Base-by-base conservation (phyloP, 2,113 vertebrate species). In the Dendrocopos noguchii region DNA sequence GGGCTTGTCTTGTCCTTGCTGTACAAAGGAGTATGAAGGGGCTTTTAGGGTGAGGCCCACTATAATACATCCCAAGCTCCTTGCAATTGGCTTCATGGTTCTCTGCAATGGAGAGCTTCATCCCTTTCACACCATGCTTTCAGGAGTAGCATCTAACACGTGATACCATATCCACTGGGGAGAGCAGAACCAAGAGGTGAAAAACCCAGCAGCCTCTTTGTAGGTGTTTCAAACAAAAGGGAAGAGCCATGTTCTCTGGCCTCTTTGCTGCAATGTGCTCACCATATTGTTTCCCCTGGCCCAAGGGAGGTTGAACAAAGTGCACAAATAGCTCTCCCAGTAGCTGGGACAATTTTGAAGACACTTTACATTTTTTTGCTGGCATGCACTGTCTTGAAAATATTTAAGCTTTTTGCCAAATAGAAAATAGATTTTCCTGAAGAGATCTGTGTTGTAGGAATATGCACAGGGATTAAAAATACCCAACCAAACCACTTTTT, bases 181-280 rank as follows among this genome's bases (percentile, higher is more conserved):
- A 2, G 71, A 72, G 68, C 29, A 36, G 57, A 56, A 6, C 36
- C 0, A 0, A 28, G 0, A 7, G 0, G 0, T 46, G 59, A 64
- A 68, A 79, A 90, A 77, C 87, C 50, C 3, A 85, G 71, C 68
- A 65, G 53, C 44, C 7, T 3, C 80, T 88, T 71, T 29, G 47
- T 60, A 57, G 53, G 12, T 55, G 24, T 61, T 88, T 73, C 61
- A 46, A 82, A 66, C 22, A 83, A 56, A 80, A 64, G 57, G 25
- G 25, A 64, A n/a, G 39, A 80, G 12, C 22, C 10, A 4, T 50
- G 6, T 34, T 46, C 64, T 73, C 77, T 72, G 90, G 80, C 70
- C 70, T 72, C 66, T 63, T 52, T 53, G 36, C 73, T 84, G 36
- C 74, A 27, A n/a, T 78, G 22, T 53, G 46, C 34, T 88, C 77